Evolutionary conservation across 2,888 invertebrate species (phyloP).

Genomic region (Xanthia togata): DNA sequence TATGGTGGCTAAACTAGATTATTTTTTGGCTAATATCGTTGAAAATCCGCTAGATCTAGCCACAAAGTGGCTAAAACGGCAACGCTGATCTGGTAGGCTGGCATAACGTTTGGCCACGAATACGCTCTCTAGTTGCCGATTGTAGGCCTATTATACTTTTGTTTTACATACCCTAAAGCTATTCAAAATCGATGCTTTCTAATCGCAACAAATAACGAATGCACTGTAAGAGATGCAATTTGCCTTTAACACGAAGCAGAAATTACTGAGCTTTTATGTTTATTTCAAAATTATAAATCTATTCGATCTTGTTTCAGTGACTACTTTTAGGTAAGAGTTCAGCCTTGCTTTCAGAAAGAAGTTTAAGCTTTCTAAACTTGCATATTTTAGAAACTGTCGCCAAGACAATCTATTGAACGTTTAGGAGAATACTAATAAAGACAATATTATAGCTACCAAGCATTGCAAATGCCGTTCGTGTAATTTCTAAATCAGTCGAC

Average conservation of each 20-base stretch:
- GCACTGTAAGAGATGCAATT: conserved; percentile 41
- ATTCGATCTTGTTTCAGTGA: conserved; percentile 16
- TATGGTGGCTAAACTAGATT: no score
- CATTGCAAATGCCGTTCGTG: conserved; percentile 41
- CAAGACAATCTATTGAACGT: conserved; percentile 4
- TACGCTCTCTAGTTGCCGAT: conserved; percentile 81
- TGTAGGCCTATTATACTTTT: conserved; percentile 82
- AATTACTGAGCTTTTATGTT: conserved; percentile 5
- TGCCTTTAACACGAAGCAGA: conserved; percentile 17
- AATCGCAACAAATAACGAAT: conserved; percentile 74
- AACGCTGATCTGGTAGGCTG: conserved; percentile 82
- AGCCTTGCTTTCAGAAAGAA: conserved; percentile 1
- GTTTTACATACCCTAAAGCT: conserved; percentile 82
- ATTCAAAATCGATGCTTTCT: conserved; percentile 80
- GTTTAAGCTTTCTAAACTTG: conserved; percentile 26
- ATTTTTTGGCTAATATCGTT: no score
- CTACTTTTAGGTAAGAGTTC: not conserved
- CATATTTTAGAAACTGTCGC: conserved; percentile 32
- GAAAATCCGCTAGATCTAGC: no score
- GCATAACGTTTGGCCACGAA: conserved; percentile 82
- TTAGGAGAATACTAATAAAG: conserved; percentile 4
- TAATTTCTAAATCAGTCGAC: conserved; percentile 71
- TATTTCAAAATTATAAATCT: conserved; percentile 8
- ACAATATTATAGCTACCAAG: conserved; percentile 30
- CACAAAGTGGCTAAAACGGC: no score